Evolutionary conservation across 2,113 vertebrate species (phyloP).

Genomic region (Podarcis raffonei): DNA sequence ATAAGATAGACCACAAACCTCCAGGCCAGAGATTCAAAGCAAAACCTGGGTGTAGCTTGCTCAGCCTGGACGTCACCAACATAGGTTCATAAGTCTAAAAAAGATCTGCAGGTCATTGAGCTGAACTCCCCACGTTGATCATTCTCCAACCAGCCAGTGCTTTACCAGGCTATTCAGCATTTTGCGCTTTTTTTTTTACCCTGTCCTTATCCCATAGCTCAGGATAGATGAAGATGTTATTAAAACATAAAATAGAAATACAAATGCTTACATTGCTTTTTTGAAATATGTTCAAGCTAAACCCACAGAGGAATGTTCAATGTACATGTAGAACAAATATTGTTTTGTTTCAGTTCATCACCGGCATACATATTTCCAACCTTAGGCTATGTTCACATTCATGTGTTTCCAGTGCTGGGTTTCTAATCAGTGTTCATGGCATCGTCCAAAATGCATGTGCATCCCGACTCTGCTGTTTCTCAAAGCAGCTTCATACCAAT

Average conservation of each 20-base stretch:
- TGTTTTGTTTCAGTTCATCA: neutral
- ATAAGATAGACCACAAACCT: neutral
- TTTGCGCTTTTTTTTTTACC: neutral
- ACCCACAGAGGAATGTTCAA: neutral
- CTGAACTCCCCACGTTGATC: neutral
- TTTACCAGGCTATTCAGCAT: neutral
- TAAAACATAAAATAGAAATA: neutral
- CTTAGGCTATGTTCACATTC: too few relatives aligned
- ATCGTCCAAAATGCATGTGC: too few relatives aligned
- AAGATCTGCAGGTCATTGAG: neutral
- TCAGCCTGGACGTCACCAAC: neutral
- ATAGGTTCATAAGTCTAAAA: neutral
- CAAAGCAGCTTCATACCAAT: too few relatives aligned
- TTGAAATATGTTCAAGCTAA: neutral
- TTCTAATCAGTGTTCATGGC: too few relatives aligned
- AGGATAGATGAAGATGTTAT: neutral
- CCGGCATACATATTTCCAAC: neutral
- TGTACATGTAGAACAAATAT: neutral
- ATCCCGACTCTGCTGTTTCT: too few relatives aligned
- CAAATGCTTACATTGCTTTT: neutral
- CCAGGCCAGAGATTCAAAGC: constrained; percentile 6
- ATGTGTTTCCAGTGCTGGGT: too few relatives aligned
- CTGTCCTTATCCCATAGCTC: neutral
- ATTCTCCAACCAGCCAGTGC: neutral
- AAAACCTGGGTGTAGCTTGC: neutral